These are phyloP conservation scores for Seira sanloemensis DNA, from an alignment of 2,888 invertebrate species.

Conservation along the genomic window DNA sequence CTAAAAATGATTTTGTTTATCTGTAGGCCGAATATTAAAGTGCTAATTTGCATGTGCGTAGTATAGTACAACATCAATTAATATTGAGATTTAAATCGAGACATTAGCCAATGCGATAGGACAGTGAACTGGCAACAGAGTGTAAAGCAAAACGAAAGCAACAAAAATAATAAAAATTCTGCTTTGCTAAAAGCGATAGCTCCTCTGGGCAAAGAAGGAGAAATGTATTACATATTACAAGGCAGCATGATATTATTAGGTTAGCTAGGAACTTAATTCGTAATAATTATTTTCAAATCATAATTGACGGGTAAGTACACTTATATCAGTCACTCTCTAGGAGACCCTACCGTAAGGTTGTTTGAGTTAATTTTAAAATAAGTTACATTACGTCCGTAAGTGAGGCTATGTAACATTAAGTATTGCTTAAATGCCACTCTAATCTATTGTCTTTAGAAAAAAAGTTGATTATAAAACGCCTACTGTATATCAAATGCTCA, in stretches of 20 bases:
- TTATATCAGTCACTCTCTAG: conserved; percentile 46
- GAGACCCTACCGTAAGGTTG: conserved; percentile 31
- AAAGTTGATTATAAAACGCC: not conserved
- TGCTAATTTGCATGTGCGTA: not conserved
- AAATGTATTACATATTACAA: not conserved
- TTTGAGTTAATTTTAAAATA: conserved; percentile 32
- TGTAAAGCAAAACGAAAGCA: not conserved
- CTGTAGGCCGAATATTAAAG: not conserved
- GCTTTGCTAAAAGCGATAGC: not conserved
- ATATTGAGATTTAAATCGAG: not conserved
- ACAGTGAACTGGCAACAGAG: conserved; percentile 59
- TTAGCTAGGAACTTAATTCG: not conserved
- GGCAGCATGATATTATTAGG: not conserved
- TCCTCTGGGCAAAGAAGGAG: not conserved
- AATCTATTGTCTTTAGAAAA: not conserved
- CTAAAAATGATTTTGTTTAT: not conserved
- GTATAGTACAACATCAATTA: not conserved
- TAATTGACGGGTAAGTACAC: conserved; percentile 35
- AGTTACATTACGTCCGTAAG: not conserved
- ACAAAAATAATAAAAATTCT: not conserved
- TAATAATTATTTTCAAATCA: not conserved
- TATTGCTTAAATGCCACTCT: not conserved
- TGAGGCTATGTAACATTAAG: not conserved
- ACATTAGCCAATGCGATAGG: conserved; percentile 16
- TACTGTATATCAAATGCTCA: not conserved